Evolutionary conservation across 2,888 invertebrate genomes (phyloP).

Genomic region (Eulithis testata): DNA sequence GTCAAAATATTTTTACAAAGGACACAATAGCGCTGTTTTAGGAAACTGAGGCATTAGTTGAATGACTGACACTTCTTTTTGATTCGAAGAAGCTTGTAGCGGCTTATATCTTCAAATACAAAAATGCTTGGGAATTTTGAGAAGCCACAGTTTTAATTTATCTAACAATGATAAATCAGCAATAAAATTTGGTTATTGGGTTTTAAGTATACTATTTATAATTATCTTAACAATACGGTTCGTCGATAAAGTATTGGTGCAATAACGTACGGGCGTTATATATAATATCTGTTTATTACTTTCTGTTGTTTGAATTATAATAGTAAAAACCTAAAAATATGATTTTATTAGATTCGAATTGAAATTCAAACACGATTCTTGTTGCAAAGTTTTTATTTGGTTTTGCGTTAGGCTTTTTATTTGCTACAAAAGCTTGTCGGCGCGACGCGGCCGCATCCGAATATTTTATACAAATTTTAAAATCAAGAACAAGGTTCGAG

Average conservation of each 20-base stretch:
- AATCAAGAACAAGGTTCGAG: conserved; percentile 80
- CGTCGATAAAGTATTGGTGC: neutral
- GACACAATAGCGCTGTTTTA: conserved; percentile 69
- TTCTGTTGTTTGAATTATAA: too few relatives aligned
- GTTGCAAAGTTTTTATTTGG: conserved; percentile 54
- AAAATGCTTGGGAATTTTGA: conserved; percentile 44
- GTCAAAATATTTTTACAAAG: conserved; percentile 76
- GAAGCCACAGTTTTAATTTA: neutral
- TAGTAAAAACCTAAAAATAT: neutral
- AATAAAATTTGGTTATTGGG: neutral
- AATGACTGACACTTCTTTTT: conserved; percentile 80
- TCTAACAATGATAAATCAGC: neutral
- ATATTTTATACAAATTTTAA: conserved; percentile 85
- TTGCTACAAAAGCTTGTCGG: conserved; percentile 68
- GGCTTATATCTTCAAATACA: conserved; percentile 53
- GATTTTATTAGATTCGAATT: conserved; percentile 42
- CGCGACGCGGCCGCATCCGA: conserved; percentile 71
- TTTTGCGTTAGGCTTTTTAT: conserved; percentile 65
- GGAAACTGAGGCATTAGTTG: conserved; percentile 77
- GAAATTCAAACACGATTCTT: conserved; percentile 57
- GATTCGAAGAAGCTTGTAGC: conserved; percentile 65
- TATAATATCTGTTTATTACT: too few relatives aligned
- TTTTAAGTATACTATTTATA: neutral
- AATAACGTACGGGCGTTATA: too few relatives aligned
- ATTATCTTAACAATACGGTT: neutral